Evolutionary conservation across 2,888 invertebrate genomes (phyloP), one percentile per base, ranked within the genome.

Genomic region (Euspilapteryx auroguttella): DNA sequence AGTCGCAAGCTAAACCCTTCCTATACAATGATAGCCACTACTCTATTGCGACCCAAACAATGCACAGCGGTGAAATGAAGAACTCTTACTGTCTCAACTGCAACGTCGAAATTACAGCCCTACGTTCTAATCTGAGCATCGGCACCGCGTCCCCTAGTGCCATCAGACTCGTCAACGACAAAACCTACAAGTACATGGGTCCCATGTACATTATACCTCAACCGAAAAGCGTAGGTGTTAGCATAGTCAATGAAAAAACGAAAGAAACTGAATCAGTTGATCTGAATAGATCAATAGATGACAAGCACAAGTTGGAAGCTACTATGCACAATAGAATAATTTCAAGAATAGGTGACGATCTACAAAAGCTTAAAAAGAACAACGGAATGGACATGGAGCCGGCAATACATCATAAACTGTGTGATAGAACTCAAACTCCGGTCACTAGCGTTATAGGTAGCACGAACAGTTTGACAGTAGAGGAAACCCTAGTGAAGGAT

Each of bases 41-140:
- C 42, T 79, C 80, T 15, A 77, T 83, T 14, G 78, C 82, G 11
- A 85, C 84, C 1, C 86, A 86, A 55, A 86, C 86, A 13, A 32
- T 45, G 3, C 32, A 62, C 11, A 57, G 49, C 12, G 80, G 78
- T 3, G 78, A 79, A 25, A 62, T 68, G 41, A 73, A 71, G 37
- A 71, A 66, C 36, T 64, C 61, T 32, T 48, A 81, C 3, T 86
- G 85, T 41, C 52, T 81, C 32, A 79, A 79, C 37, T 86, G 85
- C 42, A 83, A 84, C 45, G 68, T 79, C 28, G 82, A 82, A 44
- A 49, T 69, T 2, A 73, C 64, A 34, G 65, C 76, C 5, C 31
- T 56, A 21, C 54, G 62, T 39, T 75, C 71, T 2, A 65, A 61
- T 28, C 36, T 69, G 32, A 78, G 68, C 38, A 50, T 64, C 28